Evolutionary conservation across 2,888 invertebrate genomes (phyloP), one percentile per base, ranked within the genome.

Genomic region (Drosophila barbarae): DNA sequence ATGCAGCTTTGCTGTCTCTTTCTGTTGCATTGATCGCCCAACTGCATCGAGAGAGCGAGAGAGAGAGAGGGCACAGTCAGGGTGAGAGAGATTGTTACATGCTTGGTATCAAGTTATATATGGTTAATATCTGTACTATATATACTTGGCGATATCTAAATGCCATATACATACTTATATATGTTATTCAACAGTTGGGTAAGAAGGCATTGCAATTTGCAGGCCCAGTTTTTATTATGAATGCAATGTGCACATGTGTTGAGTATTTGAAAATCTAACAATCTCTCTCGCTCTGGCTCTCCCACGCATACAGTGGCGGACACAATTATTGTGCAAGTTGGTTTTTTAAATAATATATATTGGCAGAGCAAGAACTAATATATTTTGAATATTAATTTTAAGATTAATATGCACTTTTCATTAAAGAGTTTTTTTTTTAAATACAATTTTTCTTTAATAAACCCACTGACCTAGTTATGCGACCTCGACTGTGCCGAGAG

Each of bases 181-280:
- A 23, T 23, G 59, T 58, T 60, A 46, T 58, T 58, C 59, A 60
- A 60, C 58, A 58, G 46, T 46, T 58, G 36, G 23, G 23, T 57
- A 42, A 44, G 44, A 30, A 28, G 42, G n/a, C 30, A 12, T 23
- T 32, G 44, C 44, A 53, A 23, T 21, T 53, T 21, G 18, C 28
- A 10, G 18, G 28, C 18, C 52, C 42, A 44, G 34, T 34, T 41
- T 28, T 28, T 39, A 34, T 41, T 32, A 41, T 9, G 13, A n/a
- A 8, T 26, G 18, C 21, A 58, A 5, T 15, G 13, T 13, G 30
- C 15, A 35, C 21, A 44, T 36, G 18, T 36, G 28, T 44, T 30
- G 30, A 35, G 44, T 36, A 42, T 15, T 41, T 23, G 13, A 10
- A 42, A 21, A 41, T 42, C 41, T 41, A 58, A 58, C 32, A 54